Conservation (phyloP, 2,797 vertebrate genomes). For the Darevskia nairensis region DNA sequence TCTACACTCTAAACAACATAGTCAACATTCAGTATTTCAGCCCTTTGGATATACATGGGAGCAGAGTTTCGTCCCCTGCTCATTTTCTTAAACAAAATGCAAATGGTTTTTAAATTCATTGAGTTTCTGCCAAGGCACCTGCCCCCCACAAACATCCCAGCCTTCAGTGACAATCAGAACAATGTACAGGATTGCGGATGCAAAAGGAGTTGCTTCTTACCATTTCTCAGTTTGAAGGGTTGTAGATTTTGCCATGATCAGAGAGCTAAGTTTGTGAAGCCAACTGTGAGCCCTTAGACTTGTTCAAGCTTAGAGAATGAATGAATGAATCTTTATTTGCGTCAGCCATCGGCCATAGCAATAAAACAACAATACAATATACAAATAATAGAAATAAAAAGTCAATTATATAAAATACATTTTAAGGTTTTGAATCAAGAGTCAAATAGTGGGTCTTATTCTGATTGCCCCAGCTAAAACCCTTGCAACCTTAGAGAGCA, state of each 20-base stretch:
- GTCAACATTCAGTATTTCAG: conserved; percentile 56
- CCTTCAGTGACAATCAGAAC: neutral
- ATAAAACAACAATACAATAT: too few relatives aligned
- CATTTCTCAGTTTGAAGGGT: neutral
- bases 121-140: neutral
- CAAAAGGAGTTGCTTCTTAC: neutral
- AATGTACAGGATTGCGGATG: too few relatives aligned
- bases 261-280: neutral
- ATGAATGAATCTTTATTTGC: too few relatives aligned
- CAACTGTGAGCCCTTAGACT: too few relatives aligned
- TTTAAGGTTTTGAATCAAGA: too few relatives aligned
- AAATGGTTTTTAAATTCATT: conserved; percentile 19
- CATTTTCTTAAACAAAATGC: conserved; percentile 26
- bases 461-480: too few relatives aligned
- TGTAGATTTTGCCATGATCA: neutral
- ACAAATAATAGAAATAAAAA: too few relatives aligned
- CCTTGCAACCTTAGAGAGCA: too few relatives aligned
- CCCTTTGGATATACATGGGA: conserved; percentile 31
- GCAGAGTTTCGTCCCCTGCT: conserved; percentile 8
- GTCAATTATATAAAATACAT: too few relatives aligned
- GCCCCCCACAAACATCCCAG: neutral
- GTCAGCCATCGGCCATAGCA: too few relatives aligned
- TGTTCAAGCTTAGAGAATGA: neutral
- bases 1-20: conserved; percentile 48
- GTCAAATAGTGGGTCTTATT: too few relatives aligned